phyloP scores from a whole-genome alignment of 1,140 invertebrate genomes.

The Brachionus plicatilis region DNA sequence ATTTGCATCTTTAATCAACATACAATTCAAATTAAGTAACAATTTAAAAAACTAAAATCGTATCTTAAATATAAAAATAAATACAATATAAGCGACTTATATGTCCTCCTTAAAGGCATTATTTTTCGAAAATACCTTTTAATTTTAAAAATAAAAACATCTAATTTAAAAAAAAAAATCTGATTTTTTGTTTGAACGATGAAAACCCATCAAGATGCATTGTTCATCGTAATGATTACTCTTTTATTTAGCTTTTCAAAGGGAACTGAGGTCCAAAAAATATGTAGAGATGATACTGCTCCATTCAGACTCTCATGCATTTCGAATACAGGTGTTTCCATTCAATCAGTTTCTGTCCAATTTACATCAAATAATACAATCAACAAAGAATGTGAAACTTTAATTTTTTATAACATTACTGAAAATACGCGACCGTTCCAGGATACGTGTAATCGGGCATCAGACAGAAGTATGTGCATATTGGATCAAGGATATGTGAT shows the following conservation, averaged over 20 bases:
- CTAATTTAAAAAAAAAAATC: background rate
- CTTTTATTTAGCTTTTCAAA: background rate
- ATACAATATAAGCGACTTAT: background rate
- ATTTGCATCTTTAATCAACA: background rate
- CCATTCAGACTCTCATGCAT: background rate
- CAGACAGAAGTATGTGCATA: background rate
- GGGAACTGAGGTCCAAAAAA: background rate
- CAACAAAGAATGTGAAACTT: background rate
- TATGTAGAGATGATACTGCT: background rate
- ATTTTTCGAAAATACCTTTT: background rate
- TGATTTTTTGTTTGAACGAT: background rate
- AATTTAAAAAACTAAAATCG: constrained; percentile 3
- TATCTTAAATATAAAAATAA: constrained; percentile 5
- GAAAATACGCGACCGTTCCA: background rate
- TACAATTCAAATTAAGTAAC: constrained; percentile 1
- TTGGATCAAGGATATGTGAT: background rate
- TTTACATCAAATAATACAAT: background rate
- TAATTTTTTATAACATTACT: background rate
- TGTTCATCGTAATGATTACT: background rate
- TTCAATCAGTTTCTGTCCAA: background rate
- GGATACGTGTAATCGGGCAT: background rate
- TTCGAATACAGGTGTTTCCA: background rate
- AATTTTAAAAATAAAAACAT: background rate
- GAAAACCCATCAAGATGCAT: background rate
- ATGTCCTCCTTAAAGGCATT: background rate